Percentiles rank a stretch among this genome's conserved stretches.
Conservation (phyloP, 2,888 invertebrate species). For the Pseudococcus jackbeardsleyi region DNA sequence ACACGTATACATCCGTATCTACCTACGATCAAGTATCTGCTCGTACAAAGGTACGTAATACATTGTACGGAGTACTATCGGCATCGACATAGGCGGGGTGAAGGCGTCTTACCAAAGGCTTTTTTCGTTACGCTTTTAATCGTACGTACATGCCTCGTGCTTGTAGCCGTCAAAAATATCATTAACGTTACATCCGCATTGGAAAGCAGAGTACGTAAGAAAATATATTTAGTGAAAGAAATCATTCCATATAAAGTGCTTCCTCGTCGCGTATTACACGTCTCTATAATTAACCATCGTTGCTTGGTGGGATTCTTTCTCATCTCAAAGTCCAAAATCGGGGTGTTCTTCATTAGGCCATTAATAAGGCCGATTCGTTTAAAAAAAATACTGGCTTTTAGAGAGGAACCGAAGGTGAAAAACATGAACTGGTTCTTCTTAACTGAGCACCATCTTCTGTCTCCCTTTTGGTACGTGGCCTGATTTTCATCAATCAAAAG, state of each 20-base stretch:
- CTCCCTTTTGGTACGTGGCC: background rate
- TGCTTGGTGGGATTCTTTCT: background rate
- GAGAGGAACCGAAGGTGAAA: background rate
- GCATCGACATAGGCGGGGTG: background rate
- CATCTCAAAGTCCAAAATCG: background rate
- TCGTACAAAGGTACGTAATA: background rate
- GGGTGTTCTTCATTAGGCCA: constrained; percentile 24
- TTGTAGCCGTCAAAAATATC: constrained; percentile 52
- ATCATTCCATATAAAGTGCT: constrained; percentile 38
- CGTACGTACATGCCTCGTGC: background rate
- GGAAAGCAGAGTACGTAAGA: constrained; percentile 2
- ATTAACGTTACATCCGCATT: constrained; percentile 54
- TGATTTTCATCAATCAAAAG: constrained; percentile 40
- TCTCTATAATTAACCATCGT: constrained; percentile 50
- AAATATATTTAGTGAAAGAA: constrained; percentile 4
- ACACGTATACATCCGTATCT: background rate
- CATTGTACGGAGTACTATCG: background rate
- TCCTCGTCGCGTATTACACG: background rate
- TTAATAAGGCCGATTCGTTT: constrained; percentile 19
- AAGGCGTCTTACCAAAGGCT: background rate
- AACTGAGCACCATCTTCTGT: background rate
- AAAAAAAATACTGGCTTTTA: background rate
- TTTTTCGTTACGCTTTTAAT: constrained; percentile 40
- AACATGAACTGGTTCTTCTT: background rate
- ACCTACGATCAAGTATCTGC: constrained; percentile 1